These are phyloP conservation scores for Mimachlamys varia DNA, from an alignment of 2,888 invertebrate species.

Conservation along the genomic window DNA sequence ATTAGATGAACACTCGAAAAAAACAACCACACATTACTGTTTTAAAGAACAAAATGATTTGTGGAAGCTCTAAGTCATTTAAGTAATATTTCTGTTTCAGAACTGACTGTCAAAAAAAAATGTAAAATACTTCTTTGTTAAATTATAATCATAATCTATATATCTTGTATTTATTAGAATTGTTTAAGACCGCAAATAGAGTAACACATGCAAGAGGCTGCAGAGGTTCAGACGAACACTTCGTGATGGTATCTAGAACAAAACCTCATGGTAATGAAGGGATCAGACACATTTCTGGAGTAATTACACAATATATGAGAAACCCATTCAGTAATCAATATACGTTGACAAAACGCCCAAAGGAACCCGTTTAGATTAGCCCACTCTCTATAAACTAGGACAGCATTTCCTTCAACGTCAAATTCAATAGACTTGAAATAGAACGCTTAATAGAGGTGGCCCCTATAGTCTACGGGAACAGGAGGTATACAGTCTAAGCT, in stretches of 20 bases:
- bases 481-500: not conserved
- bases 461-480: not conserved
- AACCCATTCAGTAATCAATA: not conserved
- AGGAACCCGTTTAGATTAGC: not conserved
- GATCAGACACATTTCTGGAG: slow-evolving; percentile 3
- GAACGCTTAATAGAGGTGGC: not conserved
- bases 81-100: too few species aligned
- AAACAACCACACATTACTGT: too few species aligned
- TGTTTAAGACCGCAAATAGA: too few species aligned
- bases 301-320: slow-evolving; percentile 2
- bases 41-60: too few species aligned
- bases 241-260: not conserved
- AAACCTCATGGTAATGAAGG: not conserved
- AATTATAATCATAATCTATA: too few species aligned
- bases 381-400: not conserved
- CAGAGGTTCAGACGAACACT: not conserved
- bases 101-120: too few species aligned
- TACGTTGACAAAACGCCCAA: not conserved
- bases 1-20: too few species aligned
- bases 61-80: too few species aligned
- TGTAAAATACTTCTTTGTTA: too few species aligned
- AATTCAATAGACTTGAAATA: not conserved
- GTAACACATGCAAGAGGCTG: not conserved
- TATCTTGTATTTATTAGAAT: too few species aligned
- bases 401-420: not conserved